Base-by-base conservation (phyloP, 92 coral and sea anemone genomes). In the Porites divaricata region DNA sequence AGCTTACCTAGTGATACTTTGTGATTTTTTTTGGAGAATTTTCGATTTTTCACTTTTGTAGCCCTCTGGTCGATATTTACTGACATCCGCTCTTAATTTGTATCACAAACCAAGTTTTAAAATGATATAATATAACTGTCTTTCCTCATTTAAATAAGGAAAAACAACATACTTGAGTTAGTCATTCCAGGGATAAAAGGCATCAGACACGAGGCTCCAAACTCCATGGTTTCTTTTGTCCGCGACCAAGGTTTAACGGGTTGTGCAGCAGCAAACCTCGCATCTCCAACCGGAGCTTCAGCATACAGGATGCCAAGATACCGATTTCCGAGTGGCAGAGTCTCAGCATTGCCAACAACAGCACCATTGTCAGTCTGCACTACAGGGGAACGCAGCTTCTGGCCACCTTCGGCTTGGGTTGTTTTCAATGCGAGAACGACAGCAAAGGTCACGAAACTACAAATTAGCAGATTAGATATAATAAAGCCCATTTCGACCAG, bases 271-370 rank as follows among this genome's bases (percentile, higher is more conserved):
- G 87, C 75, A 70, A 93, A 93, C 49, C 96, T 87, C 63, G 85
- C 80, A 35, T 85, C 76, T 17, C 92, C 94, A 52, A 88, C 74
- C 17, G 96, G 96, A 9, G 94, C 78, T 15, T 80, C 66, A 9
- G 94, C 96, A 63, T 81, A 93, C 50, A 94, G 96, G 50, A 93
- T 88, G 9, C 94, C 94, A 57, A 93, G 92, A 73, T 84, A 93
- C 78, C 1, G 50, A 69, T 23, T 83, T 8, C 94, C 87, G 67
- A 76, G 78, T 52, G 75, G 45, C 13, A 85, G 67, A 45, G 59
- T 59, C 57, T 76, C 70, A 15, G 67, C 58, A 53, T 74, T 80
- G 19, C 96, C 96, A 15, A 80, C 89, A 49, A 93, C 76, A 14
- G 86, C 83, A 14, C 96, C 96, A 67, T 77, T 51, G n/a, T 64